Evolutionary conservation across 2,888 invertebrate genomes (phyloP), one percentile per base, ranked within the genome.

Genomic region (Habrosyne pyritoides): DNA sequence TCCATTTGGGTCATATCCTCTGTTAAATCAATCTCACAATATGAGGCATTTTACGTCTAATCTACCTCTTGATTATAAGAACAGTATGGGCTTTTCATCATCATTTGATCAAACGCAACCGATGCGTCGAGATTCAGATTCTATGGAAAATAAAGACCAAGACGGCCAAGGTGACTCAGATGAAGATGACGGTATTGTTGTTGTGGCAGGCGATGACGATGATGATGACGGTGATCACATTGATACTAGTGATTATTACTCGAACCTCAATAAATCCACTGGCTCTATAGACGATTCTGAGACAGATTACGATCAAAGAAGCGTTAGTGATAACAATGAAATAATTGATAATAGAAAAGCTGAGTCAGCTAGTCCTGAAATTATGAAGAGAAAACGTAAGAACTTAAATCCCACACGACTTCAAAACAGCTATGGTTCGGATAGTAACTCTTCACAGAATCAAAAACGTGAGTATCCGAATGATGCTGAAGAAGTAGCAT

Each of bases 391-490:
- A 55, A 98, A 98, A 85, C 93, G 98, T 26, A 98, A 98, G 89
- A 97, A 96, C 71, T 95, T 97, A 71, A 98, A 98, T 81, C 98
- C 98, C 0, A 97, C 96, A 1, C 94, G 96, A 62, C 95, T 97
- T 77, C 95, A 96, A n/a, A 87, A 83, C 55, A 82, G 74, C 53
- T 77, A 76, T 50, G 66, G 67, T 21, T 63, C 73, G 2, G 83
- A 83, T 52, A 50, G 50, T 7, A 81, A 73, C 59, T 66, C 70
- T 46, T 69, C 77, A 28, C 59, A 64, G 2, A 71, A 73, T 48
- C 71, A 78, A 53, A 78, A 79, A 56, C 61, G 69, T 57, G 81
- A 80, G 50, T 74, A 81, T n/a, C 71, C 73, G 53, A 66, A 67
- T 14, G 75, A 79, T 33, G 62, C 69, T 72, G 83, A 92, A 72